These are phyloP conservation scores for Mormoops blainvillei DNA, from an alignment of 2,113 vertebrate species.

Conservation along the genomic window DNA sequence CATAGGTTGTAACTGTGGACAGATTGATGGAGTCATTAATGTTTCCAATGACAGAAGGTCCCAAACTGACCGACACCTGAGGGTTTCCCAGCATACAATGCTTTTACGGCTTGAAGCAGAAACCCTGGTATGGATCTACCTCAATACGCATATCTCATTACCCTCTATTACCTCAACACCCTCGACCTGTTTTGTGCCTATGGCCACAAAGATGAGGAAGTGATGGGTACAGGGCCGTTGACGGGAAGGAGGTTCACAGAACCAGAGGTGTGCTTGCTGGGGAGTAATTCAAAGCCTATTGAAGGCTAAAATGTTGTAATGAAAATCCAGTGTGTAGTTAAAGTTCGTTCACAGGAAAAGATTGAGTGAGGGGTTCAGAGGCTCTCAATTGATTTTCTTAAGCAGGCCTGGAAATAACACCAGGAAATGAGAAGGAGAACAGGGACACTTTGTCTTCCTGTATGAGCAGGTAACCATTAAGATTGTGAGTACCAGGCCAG, in stretches of 20 bases:
- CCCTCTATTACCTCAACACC: background rate
- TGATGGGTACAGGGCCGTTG: rapidly evolving
- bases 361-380: background rate
- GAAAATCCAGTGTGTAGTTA: background rate
- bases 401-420: background rate
- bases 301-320: background rate
- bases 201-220: background rate
- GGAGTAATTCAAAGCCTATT: background rate
- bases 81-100: background rate
- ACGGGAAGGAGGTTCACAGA: background rate
- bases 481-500: rapidly evolving
- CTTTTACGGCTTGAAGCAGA: background rate
- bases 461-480: background rate
- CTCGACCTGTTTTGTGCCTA: background rate
- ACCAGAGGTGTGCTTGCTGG: rapidly evolving
- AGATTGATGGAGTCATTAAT: background rate
- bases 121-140: too few relatives aligned
- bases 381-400: background rate
- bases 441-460: background rate
- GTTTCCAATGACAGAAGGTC: background rate
- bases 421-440: background rate
- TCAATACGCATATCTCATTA: background rate
- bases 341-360: background rate
- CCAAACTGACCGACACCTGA: background rate
- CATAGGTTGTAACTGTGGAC: too few relatives aligned